Base-by-base conservation (phyloP, 2,888 invertebrate genomes). In the Nudaria mundana region DNA sequence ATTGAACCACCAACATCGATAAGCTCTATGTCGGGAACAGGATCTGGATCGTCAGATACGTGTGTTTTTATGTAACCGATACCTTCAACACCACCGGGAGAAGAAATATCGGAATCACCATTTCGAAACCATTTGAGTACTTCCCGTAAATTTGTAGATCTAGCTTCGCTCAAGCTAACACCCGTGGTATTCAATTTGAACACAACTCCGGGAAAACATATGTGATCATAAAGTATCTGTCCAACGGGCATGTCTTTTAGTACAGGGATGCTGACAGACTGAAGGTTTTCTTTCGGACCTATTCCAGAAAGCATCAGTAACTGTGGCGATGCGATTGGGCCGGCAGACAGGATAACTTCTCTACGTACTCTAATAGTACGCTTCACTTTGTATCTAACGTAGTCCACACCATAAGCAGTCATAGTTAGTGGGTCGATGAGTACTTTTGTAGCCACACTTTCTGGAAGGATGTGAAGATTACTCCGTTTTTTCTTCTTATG, bases 301-400 rank as follows among this genome's bases (percentile, higher is more conserved):
- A 92, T 66, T 0, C 97, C 97, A 4, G 96, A 96, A 3, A 98
- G 76, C 95, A 98, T 95, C 6, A 98, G 89, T 2, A 98, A 72
- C 74, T 98, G 97, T 0, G 98, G 97, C 0, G 96, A 94, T 62
- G 95, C 95, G 49, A 98, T 93, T 1, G 97, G 91, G 0, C 98
- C 98, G 1, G 95, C 96, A 8, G 95, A 93, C 10, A 98, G 64
- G 37, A 98, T 94, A 0, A 98, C 93, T 81, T 97, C 97, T 69
- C 93, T 95, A 2, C 90, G 90, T 0, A 94, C 95, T 30, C 71
- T 78, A 0, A 92, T 91, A 6, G 77, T 81, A 45, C 79, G 77
- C 18, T 67, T 67, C 7, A 77, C 53, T 12, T 83, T 83, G 10
- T 91, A 87, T 37, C 92, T 90, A 1, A 90, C 74, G 47, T 93